A percentile compares a stretch with the other conserved stretches of the same genome.
Evolutionary conservation across 2,888 invertebrate species (phyloP).

Genomic region (Apotomis turbidana): DNA sequence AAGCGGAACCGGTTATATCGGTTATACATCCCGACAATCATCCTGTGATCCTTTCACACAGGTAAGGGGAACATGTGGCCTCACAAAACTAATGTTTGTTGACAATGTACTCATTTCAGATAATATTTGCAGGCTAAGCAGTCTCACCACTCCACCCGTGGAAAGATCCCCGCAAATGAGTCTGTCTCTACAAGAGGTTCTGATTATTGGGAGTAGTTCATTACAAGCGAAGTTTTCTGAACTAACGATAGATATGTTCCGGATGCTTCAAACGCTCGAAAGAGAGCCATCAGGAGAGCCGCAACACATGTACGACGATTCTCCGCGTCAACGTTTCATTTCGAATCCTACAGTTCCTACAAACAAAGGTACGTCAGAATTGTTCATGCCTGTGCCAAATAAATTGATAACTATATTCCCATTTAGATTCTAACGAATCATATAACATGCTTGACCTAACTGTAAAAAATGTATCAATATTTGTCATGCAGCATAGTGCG

Average conservation of each 20-base stretch:
- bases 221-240: slow-evolving; percentile 99
- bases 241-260: slow-evolving; percentile 98
- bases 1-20: slow-evolving; percentile 94
- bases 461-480: not conserved
- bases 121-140: slow-evolving; percentile 35
- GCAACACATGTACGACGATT: slow-evolving; percentile 85
- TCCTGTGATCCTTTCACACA: slow-evolving; percentile 93
- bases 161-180: slow-evolving; percentile 94
- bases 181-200: slow-evolving; percentile 94
- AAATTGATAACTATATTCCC: not conserved
- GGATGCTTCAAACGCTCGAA: slow-evolving; percentile 97
- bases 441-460: too few species aligned
- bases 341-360: slow-evolving; percentile 75
- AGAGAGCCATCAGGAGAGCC: slow-evolving; percentile 94
- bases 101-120: not conserved
- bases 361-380: slow-evolving; percentile 54
- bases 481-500: not conserved
- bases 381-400: not conserved
- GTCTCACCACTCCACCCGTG: slow-evolving; percentile 88
- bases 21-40: slow-evolving; percentile 94
- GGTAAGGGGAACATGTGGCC: slow-evolving; percentile 74
- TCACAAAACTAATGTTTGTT: not conserved
- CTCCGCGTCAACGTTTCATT: slow-evolving; percentile 79
- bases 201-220: slow-evolving; percentile 96
- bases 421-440: too few species aligned